These are phyloP conservation scores for Tetragonula clypearis DNA, from an alignment of 1,140 invertebrate species.

Conservation along the genomic window DNA sequence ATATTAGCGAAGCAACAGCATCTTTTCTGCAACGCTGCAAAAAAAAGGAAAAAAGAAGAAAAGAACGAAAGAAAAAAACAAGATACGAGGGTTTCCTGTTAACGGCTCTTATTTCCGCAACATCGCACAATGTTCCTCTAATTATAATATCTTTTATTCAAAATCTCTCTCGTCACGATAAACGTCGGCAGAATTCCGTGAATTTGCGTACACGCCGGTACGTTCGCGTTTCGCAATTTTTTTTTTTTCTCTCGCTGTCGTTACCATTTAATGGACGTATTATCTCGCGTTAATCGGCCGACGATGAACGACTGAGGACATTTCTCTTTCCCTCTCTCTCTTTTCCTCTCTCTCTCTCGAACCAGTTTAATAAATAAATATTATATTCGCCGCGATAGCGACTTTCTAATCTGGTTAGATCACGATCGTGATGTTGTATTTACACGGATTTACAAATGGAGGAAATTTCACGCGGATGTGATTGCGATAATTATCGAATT, in stretches of 20 bases:
- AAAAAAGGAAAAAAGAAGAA: neutral
- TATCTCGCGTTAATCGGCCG: neutral
- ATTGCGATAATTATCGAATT: neutral
- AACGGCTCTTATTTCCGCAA: neutral
- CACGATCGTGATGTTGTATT: neutral
- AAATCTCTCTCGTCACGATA: constrained; percentile 19
- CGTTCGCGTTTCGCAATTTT: neutral
- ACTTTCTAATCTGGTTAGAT: constrained; percentile 35
- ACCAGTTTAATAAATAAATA: neutral
- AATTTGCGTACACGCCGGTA: constrained; percentile 6
- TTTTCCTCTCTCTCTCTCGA: neutral
- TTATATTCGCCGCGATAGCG: neutral
- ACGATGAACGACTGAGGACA: neutral
- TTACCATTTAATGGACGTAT: constrained; percentile 20
- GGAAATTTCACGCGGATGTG: neutral
- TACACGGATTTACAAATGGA: neutral
- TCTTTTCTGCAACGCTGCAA: neutral
- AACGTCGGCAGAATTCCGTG: constrained; percentile 10
- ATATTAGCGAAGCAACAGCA: neutral
- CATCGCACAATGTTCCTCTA: constrained; percentile 21
- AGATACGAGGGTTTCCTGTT: neutral
- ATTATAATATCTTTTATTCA: constrained; percentile 26
- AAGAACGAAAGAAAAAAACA: neutral
- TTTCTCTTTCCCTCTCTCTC: neutral
- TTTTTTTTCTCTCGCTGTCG: neutral